These are phyloP conservation scores for Orientallactaga bullata DNA, from an alignment of 2,113 vertebrate genomes.

Conservation along the genomic window DNA sequence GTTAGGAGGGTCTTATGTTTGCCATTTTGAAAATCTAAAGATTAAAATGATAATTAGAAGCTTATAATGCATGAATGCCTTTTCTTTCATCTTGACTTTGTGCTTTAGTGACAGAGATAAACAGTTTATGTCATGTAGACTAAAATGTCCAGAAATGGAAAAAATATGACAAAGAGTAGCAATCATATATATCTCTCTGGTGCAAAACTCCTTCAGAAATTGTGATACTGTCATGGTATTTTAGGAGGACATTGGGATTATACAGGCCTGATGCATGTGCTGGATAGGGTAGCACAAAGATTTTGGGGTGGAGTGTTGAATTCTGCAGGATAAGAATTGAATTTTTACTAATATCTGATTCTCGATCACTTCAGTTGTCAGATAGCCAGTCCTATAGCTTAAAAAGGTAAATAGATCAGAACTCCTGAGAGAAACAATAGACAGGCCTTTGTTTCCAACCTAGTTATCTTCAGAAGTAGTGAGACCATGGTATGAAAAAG, in stretches of 20 bases:
- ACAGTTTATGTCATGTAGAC: not conserved
- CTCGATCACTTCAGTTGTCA: not conserved
- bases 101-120: not conserved
- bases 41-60: not conserved
- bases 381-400: not conserved
- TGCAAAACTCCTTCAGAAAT: not conserved
- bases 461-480: not conserved
- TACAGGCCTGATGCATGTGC: no score
- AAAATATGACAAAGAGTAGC: not conserved
- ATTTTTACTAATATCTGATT: not conserved
- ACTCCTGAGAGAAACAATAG: not conserved
- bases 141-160: not conserved
- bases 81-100: not conserved
- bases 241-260: not conserved
- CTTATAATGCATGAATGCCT: not conserved
- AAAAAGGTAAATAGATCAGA: not conserved
- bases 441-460: conserved; percentile 14
- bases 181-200: no score
- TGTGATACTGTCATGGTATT: not conserved
- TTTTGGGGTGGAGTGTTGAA: not conserved
- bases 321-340: not conserved
- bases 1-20: not conserved
- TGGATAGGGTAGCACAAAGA: not conserved
- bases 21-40: not conserved
- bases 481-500: not conserved